Evolutionary conservation across 2,888 invertebrate genomes (phyloP), one percentile per base, ranked within the genome.

Genomic region (Trissolcus japonicus): DNA sequence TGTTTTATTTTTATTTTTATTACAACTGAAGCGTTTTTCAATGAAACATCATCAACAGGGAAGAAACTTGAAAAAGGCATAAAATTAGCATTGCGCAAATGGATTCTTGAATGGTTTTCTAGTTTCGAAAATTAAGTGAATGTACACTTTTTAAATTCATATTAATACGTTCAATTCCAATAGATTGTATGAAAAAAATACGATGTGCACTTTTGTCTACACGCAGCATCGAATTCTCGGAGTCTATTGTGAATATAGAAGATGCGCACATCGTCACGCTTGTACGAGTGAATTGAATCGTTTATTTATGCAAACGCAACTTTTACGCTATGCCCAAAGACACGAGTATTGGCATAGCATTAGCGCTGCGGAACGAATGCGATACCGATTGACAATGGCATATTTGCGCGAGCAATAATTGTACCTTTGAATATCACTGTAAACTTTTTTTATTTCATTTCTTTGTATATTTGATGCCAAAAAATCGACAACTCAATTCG

Each of bases 241-340:
- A 57, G 63, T 61, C 60, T 55, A 73, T 72, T 72, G 76, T 68
- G 57, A 48, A 50, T 51, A 35, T 35, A 57, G 57, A 65, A 60
- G 54, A 72, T 41, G 16, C 21, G 40, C 16, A 16, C n/a, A 16
- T 13, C 66, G 50, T 57, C 41, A 66, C 60, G 54, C 67, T 50
- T 51, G 62, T 55, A 19, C 59, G 55, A 61, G 71, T 40, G 76
- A 81, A 80, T 80, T 80, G 81, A 83, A 82, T 82, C 80, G 81
- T 81, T 82, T 79, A 82, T 82, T 83, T 82, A 83, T 82, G 82
- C 81, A 82, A 82, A 82, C 76, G 55, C 73, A 78, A 63, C 48
- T 72, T 67, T 65, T 67, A 60, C 59, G 73, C 72, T 59, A 48
- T 57, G 60, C 51, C 62, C 62, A 57, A 53, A 53, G 66, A 54